Percentiles rank a stretch among this genome's conserved stretches.
phyloP scores from a whole-genome alignment of 2,888 invertebrate species.

The Drosophila aldrichi region DNA sequence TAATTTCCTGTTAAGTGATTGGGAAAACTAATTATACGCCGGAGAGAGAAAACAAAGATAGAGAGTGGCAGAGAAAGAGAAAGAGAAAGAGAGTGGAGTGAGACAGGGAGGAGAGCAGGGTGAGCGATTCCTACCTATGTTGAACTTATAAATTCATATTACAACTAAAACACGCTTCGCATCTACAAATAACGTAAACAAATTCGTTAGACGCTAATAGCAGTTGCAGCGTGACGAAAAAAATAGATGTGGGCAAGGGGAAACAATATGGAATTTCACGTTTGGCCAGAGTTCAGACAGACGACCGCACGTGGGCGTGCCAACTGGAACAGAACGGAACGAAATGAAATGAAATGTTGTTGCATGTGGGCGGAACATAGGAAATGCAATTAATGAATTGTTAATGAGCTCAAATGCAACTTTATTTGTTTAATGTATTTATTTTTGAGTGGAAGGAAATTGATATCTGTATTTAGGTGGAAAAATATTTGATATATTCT shows the following conservation, averaged over 20 bases:
- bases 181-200: conserved; percentile 52
- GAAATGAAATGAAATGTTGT: conserved; percentile 20
- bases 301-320: conserved; percentile 42
- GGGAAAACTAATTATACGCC: conserved; percentile 65
- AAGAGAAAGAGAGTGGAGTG: too few species aligned
- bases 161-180: conserved; percentile 39
- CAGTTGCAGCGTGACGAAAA: conserved; percentile 35
- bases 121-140: background rate
- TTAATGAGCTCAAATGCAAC: conserved; percentile 21
- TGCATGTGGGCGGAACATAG: conserved; percentile 33
- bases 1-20: conserved; percentile 69
- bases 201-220: conserved; percentile 73
- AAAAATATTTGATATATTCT: background rate
- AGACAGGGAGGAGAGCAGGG: too few species aligned
- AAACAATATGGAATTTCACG: conserved; percentile 36
- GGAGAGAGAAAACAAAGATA: background rate
- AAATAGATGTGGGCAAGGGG: too few species aligned
- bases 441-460: background rate
- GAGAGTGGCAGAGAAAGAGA: background rate
- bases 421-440: background rate
- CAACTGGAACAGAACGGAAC: conserved; percentile 37
- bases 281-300: conserved; percentile 32
- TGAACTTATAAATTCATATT: conserved; percentile 35
- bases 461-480: background rate
- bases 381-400: conserved; percentile 46